Evolutionary conservation across 1,140 invertebrate species (phyloP).

Genomic region (Drosophila sulfurigaster): DNA sequence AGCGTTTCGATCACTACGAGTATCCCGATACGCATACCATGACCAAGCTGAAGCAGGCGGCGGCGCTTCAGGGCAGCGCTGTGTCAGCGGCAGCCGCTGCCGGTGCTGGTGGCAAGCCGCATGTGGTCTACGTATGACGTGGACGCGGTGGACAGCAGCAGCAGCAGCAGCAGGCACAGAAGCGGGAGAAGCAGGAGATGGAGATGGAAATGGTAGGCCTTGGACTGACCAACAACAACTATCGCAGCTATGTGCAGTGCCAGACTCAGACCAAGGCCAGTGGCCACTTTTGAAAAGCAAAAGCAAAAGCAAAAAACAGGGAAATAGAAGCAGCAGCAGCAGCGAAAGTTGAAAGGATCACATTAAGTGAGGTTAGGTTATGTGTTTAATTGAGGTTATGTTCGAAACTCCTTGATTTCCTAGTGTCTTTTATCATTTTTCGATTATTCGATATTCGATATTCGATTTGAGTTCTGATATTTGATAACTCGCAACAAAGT

Average conservation of each 20-base stretch:
- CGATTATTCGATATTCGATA: no score
- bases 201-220: slow-evolving; percentile 65
- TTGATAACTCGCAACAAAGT: slow-evolving; percentile 72
- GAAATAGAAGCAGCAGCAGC: slow-evolving; percentile 11
- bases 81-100: neutral
- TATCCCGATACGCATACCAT: slow-evolving; percentile 82
- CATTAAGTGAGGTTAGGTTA: slow-evolving; percentile 23
- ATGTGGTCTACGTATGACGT: slow-evolving; percentile 85
- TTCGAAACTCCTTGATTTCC: slow-evolving; percentile 22
- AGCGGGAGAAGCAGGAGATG: slow-evolving; percentile 4
- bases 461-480: slow-evolving; percentile 27
- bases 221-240: slow-evolving; percentile 66
- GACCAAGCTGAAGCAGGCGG: slow-evolving; percentile 77
- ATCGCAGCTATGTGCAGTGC: slow-evolving; percentile 72
- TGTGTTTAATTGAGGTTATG: slow-evolving; percentile 25
- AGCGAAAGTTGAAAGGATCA: neutral
- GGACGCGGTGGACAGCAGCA: slow-evolving; percentile 47
- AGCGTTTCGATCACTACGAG: slow-evolving; percentile 84
- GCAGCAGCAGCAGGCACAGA: neutral
- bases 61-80: slow-evolving; percentile 45
- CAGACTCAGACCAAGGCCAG: slow-evolving; percentile 52
- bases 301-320: slow-evolving; percentile 28
- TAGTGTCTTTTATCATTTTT: slow-evolving; percentile 19
- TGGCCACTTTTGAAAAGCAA: slow-evolving; percentile 57
- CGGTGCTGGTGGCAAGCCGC: slow-evolving; percentile 68